phyloP scores from a whole-genome alignment of 2,113 vertebrate species.

The Polypterus senegalus region DNA sequence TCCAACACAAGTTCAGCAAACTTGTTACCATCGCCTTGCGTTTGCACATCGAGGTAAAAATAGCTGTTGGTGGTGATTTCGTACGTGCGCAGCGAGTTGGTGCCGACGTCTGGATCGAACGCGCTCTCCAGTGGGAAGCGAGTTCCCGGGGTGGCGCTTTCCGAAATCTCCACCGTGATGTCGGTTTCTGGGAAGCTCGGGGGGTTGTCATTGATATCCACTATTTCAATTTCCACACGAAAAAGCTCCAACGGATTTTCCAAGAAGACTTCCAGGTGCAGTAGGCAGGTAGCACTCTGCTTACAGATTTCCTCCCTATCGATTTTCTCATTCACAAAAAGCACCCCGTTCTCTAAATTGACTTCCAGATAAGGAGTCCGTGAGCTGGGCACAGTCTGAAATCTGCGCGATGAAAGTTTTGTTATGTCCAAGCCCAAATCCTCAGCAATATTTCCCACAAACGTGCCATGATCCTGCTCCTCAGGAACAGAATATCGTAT shows the following conservation, averaged over 20 bases:
- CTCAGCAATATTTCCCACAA: conserved; percentile 96
- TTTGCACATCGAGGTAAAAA: conserved; percentile 92
- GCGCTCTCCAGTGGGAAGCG: conserved; percentile 93
- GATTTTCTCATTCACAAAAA: conserved; percentile 84
- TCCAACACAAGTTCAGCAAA: conserved; percentile 91
- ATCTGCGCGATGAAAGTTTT: conserved; percentile 83
- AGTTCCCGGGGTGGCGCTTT: conserved; percentile 89
- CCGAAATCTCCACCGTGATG: conserved; percentile 90
- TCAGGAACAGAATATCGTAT: conserved; percentile 94
- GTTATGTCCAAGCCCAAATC: conserved; percentile 96
- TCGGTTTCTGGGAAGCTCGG: conserved; percentile 87
- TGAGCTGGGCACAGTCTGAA: conserved; percentile 85
- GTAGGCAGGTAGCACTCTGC: conserved; percentile 80
- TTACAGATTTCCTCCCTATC: conserved; percentile 91
- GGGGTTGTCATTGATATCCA: conserved; percentile 95
- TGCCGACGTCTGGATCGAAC: conserved; percentile 90
- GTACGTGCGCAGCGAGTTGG: conserved; percentile 88
- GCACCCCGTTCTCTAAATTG: conserved; percentile 84
- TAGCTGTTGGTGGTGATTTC: conserved; percentile 89
- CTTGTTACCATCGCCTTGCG: conserved; percentile 83
- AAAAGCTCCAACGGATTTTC: conserved; percentile 93
- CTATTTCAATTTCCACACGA: conserved; percentile 85
- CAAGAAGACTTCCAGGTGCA: conserved; percentile 92
- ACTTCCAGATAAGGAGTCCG: conserved; percentile 86
- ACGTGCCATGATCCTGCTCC: conserved; percentile 87